Percentiles rank a stretch among this genome's conserved stretches.
Conservation (phyloP, 2,888 invertebrate species). For the Diloba caeruleocephala region DNA sequence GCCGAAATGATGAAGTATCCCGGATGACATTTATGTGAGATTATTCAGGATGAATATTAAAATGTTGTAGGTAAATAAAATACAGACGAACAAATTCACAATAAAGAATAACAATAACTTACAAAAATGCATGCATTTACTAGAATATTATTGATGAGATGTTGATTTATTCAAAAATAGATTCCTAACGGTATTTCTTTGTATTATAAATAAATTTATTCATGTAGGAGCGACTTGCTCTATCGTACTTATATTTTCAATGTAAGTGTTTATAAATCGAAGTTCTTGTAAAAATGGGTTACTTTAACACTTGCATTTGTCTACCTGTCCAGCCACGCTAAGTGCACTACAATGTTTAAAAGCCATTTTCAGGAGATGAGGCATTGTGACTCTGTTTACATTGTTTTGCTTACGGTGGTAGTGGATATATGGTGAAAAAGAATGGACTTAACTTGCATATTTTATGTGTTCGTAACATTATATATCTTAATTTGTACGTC, state of each 20-base stretch:
- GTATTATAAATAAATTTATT: too few species aligned
- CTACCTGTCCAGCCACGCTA: constrained; percentile 3
- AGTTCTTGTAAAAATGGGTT: too few species aligned
- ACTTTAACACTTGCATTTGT: too few species aligned
- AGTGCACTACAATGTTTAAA: constrained; percentile 32
- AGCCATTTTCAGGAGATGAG: constrained; percentile 3
- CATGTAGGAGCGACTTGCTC: too few species aligned
- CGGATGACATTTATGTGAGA: too few species aligned
- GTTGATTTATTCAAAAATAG: constrained; percentile 5
- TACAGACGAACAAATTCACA: too few species aligned
- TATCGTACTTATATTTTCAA: too few species aligned
- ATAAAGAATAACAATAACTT: background rate
- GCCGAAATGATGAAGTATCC: too few species aligned
- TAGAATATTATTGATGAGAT: constrained; percentile 1
- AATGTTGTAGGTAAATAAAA: too few species aligned
- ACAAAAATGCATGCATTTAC: background rate
- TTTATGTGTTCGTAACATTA: constrained; percentile 29
- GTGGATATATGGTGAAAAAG: background rate
- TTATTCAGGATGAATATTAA: too few species aligned
- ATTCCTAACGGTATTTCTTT: too few species aligned
- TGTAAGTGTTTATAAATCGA: too few species aligned
- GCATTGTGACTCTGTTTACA: background rate
- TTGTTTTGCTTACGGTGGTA: constrained; percentile 16
- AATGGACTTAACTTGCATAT: constrained; percentile 14
- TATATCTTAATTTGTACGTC: constrained; percentile 10